Conservation (phyloP, 23 tunicate genomes). For the Trididemnum miniatum region DNA sequence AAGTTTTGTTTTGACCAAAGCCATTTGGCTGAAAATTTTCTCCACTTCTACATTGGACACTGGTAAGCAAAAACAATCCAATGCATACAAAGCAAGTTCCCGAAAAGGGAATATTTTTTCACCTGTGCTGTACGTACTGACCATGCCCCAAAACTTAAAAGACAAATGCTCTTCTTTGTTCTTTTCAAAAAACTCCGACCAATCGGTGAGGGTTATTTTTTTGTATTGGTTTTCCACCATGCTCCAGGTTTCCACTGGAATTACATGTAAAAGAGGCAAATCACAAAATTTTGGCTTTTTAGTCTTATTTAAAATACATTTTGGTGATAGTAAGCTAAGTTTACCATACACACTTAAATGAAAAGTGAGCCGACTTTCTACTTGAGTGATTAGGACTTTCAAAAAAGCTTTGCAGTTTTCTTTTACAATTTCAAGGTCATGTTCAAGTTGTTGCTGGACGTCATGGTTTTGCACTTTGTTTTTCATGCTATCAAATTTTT, state of each 20-base stretch:
- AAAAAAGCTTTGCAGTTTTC: not conserved
- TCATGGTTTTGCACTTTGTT: not conserved
- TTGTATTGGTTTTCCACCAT: not conserved
- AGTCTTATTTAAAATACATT: not conserved
- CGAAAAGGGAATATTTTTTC: too few species aligned
- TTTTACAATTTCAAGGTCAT: not conserved
- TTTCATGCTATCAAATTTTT: not conserved
- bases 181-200: too few species aligned
- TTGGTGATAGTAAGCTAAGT: not conserved
- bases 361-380: not conserved
- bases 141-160: too few species aligned
- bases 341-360: not conserved
- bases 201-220: too few species aligned
- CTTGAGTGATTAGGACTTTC: not conserved
- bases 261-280: not conserved
- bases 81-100: too few species aligned
- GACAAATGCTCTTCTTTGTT: too few species aligned
- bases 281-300: not conserved
- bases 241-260: not conserved
- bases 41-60: too few species aligned
- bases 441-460: not conserved
- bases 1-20: too few species aligned
- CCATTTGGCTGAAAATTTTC: too few species aligned
- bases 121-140: too few species aligned
- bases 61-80: too few species aligned